phyloP scores from a whole-genome alignment of 2,113 vertebrate genomes.

The Hemiscyllium ocellatum region DNA sequence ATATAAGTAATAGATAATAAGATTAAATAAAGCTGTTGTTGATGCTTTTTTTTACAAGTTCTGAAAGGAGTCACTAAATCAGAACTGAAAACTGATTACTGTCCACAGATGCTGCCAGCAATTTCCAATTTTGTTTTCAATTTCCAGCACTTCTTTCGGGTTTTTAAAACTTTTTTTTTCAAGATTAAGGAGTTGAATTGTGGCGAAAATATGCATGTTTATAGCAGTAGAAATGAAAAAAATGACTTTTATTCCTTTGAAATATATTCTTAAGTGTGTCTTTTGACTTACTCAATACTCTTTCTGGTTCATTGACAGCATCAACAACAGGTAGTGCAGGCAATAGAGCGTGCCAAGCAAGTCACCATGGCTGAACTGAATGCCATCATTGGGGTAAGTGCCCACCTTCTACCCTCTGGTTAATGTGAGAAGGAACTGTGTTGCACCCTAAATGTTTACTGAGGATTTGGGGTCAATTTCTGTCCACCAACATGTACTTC shows the following conservation, averaged over 20 bases:
- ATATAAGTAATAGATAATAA: neutral
- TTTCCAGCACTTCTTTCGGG: no score
- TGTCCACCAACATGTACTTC: no score
- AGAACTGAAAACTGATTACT: no score
- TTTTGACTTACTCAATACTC: neutral
- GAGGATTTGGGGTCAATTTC: neutral
- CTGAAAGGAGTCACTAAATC: no score
- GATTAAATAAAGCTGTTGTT: neutral
- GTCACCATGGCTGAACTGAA: conserved; percentile 86
- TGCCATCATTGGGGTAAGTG: conserved; percentile 85
- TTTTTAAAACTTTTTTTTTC: neutral
- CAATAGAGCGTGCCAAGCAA: conserved; percentile 84
- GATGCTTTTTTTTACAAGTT: no score
- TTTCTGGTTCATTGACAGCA: conserved; percentile 56
- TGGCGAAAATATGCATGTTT: no score
- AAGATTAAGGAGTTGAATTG: neutral
- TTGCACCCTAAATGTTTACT: no score
- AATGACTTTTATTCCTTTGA: neutral
- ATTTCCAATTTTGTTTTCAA: no score
- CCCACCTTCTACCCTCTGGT: neutral
- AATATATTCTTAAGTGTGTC: neutral
- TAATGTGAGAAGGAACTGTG: neutral
- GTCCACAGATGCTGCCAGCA: no score
- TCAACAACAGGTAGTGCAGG: conserved; percentile 89
- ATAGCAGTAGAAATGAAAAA: neutral